Conservation (phyloP, 2,888 invertebrate genomes). For the Ophion ellenae region DNA sequence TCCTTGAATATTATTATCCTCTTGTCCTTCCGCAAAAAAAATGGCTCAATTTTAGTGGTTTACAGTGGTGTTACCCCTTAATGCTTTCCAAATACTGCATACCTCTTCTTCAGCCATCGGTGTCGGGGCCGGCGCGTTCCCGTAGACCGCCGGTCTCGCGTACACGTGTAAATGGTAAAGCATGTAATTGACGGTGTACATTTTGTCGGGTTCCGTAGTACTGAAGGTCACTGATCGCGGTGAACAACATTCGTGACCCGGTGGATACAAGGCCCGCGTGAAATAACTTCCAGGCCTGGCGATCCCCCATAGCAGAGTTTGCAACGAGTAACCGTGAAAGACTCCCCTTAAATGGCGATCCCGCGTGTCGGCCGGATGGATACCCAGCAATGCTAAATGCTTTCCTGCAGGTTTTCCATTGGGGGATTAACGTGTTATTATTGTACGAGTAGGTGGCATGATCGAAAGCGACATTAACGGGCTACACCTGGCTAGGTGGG, state of each 20-base stretch:
- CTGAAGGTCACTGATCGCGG: constrained; percentile 84
- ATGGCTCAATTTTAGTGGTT: no score
- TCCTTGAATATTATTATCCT: no score
- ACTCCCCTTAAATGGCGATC: constrained; percentile 84
- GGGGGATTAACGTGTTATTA: neutral
- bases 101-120: constrained; percentile 83
- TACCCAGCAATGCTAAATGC: constrained; percentile 84
- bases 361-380: constrained; percentile 85
- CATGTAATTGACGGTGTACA: constrained; percentile 85
- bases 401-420: constrained; percentile 82
- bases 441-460: neutral
- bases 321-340: constrained; percentile 84
- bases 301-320: constrained; percentile 79
- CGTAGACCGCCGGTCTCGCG: constrained; percentile 80
- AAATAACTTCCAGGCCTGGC: constrained; percentile 83
- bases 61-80: no score
- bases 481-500: no score
- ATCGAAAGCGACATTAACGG: neutral
- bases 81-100: constrained; percentile 34
- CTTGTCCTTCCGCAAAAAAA: no score
- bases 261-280: constrained; percentile 84
- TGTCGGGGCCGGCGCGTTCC: constrained; percentile 82
- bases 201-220: constrained; percentile 85
- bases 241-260: constrained; percentile 85
- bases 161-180: constrained; percentile 85